Conservation (phyloP, 53 echinoderm and acorn worm species). For the Holothuria leucospilota region DNA sequence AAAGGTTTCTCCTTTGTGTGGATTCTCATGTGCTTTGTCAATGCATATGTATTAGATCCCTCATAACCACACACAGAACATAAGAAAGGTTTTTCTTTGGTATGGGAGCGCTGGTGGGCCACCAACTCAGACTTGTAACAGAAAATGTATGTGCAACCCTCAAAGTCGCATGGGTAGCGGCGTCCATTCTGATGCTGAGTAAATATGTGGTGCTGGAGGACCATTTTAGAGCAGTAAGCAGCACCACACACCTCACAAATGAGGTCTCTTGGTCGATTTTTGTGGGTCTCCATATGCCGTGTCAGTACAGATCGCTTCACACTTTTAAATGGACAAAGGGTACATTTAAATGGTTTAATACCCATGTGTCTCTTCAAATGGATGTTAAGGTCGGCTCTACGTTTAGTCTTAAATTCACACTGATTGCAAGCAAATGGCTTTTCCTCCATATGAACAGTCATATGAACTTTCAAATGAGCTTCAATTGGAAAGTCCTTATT, state of each 20-base stretch:
- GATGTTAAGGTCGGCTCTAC: constrained; percentile 77
- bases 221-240: constrained; percentile 65
- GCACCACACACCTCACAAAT: constrained; percentile 75
- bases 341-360: constrained; percentile 84
- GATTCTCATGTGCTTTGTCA: constrained; percentile 80
- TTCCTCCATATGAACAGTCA: constrained; percentile 60
- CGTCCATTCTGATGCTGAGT: constrained; percentile 64
- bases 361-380: constrained; percentile 90
- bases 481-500: constrained; percentile 58
- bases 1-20: constrained; percentile 96
- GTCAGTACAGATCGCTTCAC: constrained; percentile 72
- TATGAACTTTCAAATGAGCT: constrained; percentile 54
- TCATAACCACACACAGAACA: constrained; percentile 84
- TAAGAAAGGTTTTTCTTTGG: constrained; percentile 91
- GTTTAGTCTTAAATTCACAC: constrained; percentile 65
- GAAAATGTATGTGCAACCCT: constrained; percentile 81
- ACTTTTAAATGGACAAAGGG: constrained; percentile 67
- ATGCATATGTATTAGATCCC: constrained; percentile 73
- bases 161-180: constrained; percentile 64
- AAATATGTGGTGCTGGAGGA: constrained; percentile 79
- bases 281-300: constrained; percentile 79
- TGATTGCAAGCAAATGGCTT: constrained; percentile 72
- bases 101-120: constrained; percentile 80
- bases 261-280: constrained; percentile 61
- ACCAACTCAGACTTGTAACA: constrained; percentile 68